These are phyloP conservation scores for Apostichopus japonicus DNA, from an alignment of 35 echinoderm and acorn worm species.

Conservation along the genomic window DNA sequence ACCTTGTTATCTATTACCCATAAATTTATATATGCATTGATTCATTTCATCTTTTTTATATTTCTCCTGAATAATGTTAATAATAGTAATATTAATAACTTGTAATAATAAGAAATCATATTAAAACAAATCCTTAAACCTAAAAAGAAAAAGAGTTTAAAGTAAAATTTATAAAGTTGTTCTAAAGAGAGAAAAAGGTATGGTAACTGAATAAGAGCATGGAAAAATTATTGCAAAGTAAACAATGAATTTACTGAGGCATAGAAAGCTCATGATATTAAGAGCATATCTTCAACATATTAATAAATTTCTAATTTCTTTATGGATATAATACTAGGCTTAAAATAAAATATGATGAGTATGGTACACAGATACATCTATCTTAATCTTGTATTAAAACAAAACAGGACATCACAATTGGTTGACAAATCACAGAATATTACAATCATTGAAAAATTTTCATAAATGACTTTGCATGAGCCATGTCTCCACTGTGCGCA, in stretches of 20 bases:
- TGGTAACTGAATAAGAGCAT: not conserved
- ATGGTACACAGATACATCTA: not conserved
- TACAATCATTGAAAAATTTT: not conserved
- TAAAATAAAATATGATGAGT: not conserved
- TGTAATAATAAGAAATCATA: not conserved
- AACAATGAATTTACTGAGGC: not conserved
- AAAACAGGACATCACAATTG: not conserved
- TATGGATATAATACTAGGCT: not conserved
- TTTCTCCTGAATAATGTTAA: constrained; percentile 13
- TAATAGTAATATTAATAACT: not conserved
- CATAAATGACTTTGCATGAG: too few species aligned
- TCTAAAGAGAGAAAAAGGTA: not conserved
- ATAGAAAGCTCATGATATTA: not conserved
- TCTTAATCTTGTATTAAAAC: not conserved
- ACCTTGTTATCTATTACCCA: constrained; percentile 37
- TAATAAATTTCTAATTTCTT: not conserved
- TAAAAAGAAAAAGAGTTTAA: constrained; percentile 7
- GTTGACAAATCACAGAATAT: not conserved
- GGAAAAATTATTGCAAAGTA: constrained; percentile 6
- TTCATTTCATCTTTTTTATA: not conserved
- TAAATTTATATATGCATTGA: constrained; percentile 43
- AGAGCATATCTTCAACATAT: not conserved
- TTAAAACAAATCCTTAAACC: not conserved
- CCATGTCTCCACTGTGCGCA: not conserved
- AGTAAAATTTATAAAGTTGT: not conserved